phyloP scores from a whole-genome alignment of 2,797 vertebrate species.

The Garrulus glandarius region DNA sequence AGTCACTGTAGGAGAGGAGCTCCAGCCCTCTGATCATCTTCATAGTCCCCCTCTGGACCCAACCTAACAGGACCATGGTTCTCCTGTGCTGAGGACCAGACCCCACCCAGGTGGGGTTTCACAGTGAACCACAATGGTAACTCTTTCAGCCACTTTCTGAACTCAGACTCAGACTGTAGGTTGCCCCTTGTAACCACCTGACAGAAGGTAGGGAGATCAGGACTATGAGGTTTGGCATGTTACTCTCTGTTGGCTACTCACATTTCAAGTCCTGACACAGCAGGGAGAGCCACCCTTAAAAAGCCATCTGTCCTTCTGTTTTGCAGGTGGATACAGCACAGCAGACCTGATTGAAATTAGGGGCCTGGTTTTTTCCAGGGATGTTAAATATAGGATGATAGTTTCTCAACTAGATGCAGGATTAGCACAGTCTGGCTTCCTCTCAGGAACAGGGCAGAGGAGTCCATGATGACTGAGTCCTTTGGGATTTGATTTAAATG shows the following conservation, averaged over 20 bases:
- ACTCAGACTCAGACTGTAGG: not conserved
- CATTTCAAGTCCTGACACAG: not conserved
- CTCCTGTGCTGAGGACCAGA: not conserved
- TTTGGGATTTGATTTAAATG: not conserved
- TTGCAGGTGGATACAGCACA: not conserved
- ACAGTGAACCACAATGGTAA: rapidly evolving
- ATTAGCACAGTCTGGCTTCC: not conserved
- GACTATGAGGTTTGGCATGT: rapidly evolving
- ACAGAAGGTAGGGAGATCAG: not conserved
- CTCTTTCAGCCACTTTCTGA: not conserved
- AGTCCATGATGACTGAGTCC: not conserved
- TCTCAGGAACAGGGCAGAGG: not conserved
- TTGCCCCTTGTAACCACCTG: not conserved
- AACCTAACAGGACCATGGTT: not conserved
- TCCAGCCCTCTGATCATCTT: not conserved
- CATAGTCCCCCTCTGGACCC: too few relatives aligned
- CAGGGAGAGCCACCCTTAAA: not conserved
- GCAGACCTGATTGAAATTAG: not conserved
- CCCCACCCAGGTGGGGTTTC: not conserved
- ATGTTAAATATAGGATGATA: not conserved
- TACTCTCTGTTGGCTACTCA: not conserved
- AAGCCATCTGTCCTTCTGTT: not conserved
- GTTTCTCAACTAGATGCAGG: not conserved
- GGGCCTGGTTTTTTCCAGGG: not conserved
- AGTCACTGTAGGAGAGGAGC: not conserved